Percentiles rank a stretch among this genome's conserved stretches.
Evolutionary conservation across 2,113 vertebrate genomes (phyloP).

Genomic region (Alouatta palliata): DNA sequence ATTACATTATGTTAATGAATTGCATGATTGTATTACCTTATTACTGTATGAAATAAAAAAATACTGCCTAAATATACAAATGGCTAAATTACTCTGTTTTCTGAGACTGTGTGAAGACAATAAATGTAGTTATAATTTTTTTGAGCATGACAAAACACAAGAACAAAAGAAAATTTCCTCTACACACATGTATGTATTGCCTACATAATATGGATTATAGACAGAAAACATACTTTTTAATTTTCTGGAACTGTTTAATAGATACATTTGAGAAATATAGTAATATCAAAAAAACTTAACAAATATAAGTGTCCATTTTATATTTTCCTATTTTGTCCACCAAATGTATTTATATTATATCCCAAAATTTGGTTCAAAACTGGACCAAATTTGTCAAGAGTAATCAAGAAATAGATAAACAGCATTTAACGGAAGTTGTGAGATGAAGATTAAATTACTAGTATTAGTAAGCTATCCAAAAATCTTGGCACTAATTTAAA

Average conservation of each 20-base stretch:
- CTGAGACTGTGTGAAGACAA: background rate
- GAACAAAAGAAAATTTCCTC: background rate
- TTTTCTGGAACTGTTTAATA: background rate
- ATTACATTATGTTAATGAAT: background rate
- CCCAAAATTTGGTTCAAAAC: background rate
- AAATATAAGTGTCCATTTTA: background rate
- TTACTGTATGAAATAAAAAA: constrained; percentile 4
- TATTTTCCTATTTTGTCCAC: background rate
- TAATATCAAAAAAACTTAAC: background rate
- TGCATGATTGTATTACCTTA: background rate
- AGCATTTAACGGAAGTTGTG: background rate
- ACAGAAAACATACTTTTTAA: background rate
- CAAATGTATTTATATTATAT: background rate
- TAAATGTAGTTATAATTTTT: background rate
- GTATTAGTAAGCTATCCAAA: background rate
- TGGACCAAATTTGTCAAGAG: background rate
- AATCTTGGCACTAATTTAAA: background rate
- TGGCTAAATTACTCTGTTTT: constrained; percentile 9
- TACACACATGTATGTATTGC: background rate
- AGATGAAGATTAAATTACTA: background rate
- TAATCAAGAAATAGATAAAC: background rate
- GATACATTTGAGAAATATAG: background rate
- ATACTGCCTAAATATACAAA: background rate
- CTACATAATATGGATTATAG: background rate
- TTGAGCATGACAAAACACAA: background rate